A percentile compares a stretch with the other conserved stretches of the same genome.
These are phyloP conservation scores for Nesogale talazaci DNA, from an alignment of 2,113 vertebrate genomes.

Conservation along the genomic window DNA sequence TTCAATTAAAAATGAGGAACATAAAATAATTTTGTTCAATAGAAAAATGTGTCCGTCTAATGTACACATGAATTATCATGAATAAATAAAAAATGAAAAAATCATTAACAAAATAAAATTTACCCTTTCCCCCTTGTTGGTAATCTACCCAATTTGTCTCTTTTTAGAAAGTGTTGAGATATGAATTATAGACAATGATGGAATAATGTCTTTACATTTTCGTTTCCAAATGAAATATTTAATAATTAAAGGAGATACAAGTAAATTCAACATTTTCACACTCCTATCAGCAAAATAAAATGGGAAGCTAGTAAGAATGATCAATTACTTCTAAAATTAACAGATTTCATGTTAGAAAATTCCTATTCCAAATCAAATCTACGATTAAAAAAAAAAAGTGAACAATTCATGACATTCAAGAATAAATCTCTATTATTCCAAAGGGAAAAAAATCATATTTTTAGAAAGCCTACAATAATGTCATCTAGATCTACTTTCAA, in stretches of 20 bases:
- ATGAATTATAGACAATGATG: constrained; percentile 29
- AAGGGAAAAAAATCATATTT: constrained; percentile 45
- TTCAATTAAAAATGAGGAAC: not conserved
- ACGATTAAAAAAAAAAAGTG: not conserved
- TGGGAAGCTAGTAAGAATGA: constrained; percentile 3
- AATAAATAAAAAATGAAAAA: constrained; percentile 23
- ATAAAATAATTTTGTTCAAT: constrained; percentile 27
- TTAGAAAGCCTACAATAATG: constrained; percentile 19
- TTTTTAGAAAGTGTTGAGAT: constrained; percentile 33
- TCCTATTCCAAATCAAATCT: not conserved
- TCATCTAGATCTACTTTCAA: constrained; percentile 15
- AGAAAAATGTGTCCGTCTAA: constrained; percentile 18
- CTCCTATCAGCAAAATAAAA: constrained; percentile 43
- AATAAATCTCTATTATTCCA: constrained; percentile 1
- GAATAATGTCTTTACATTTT: constrained; percentile 56
- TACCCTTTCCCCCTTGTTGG: not conserved
- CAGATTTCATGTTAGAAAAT: constrained; percentile 54
- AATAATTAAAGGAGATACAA: not conserved
- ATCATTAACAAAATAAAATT: constrained; percentile 27
- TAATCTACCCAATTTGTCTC: not conserved
- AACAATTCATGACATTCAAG: not conserved
- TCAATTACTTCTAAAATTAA: constrained; percentile 41
- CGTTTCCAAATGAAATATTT: constrained; percentile 54
- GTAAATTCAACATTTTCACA: constrained; percentile 44
- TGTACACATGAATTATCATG: not conserved